A percentile compares a stretch with the other conserved stretches of the same genome.
phyloP scores from a whole-genome alignment of 2,797 vertebrate genomes.

The Tokudaia muenninki region DNA sequence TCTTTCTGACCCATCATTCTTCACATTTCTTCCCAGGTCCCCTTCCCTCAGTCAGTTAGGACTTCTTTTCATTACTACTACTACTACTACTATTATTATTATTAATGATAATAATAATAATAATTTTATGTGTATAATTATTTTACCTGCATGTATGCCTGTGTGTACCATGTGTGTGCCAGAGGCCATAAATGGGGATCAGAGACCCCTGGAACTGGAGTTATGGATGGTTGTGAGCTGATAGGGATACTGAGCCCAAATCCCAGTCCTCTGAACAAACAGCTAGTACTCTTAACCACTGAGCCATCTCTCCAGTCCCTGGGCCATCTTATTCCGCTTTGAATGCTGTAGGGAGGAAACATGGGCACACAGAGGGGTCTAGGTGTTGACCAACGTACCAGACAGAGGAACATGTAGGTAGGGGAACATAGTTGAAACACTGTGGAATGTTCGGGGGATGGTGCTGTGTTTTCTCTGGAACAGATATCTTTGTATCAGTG shows the following conservation, averaged over 20 bases:
- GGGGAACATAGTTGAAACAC: too few species aligned
- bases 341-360: not conserved
- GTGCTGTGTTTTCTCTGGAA: not conserved
- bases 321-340: not conserved
- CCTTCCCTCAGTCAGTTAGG: not conserved
- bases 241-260: not conserved
- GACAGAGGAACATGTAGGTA: not conserved
- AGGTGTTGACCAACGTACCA: not conserved
- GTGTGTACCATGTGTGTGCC: not conserved
- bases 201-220: not conserved
- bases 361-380: not conserved
- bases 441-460: not conserved
- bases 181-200: not conserved
- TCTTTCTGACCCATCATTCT: not conserved
- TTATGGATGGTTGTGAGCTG: not conserved
- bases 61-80: not conserved
- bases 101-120: not conserved
- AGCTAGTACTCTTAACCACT: not conserved
- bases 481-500: not conserved
- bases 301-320: not conserved
- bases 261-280: not conserved
- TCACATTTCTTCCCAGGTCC: not conserved
- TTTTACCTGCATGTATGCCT: not conserved
- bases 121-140: not conserved
- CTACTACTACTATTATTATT: not conserved